Percentiles rank a stretch among this genome's conserved stretches.
phyloP scores from a whole-genome alignment of 2,113 vertebrate species.

The Callospermophilus lateralis region DNA sequence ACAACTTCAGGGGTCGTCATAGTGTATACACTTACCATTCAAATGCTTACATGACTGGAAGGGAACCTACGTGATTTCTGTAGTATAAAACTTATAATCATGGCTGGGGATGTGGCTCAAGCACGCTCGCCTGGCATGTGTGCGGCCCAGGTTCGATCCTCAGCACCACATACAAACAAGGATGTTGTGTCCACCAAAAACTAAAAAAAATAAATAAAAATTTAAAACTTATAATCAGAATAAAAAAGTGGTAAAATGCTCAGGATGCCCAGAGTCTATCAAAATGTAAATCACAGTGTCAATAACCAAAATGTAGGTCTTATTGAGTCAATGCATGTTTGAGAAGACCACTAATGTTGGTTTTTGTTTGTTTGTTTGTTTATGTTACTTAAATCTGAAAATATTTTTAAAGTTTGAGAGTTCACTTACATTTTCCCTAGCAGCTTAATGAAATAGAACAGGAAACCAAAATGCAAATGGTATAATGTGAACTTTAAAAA shows the following conservation, averaged over 20 bases:
- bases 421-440: background rate
- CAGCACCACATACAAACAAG: no score
- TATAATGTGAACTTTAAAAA: background rate
- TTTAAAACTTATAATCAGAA: conserved; percentile 27
- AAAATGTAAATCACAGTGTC: background rate
- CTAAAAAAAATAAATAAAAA: no score
- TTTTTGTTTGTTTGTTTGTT: background rate
- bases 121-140: no score
- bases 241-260: background rate
- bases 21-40: background rate
- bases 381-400: conserved; percentile 7
- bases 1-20: background rate
- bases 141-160: no score
- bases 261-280: background rate
- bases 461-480: background rate
- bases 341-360: background rate
- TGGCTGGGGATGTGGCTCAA: no score
- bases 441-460: background rate
- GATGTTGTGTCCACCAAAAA: no score
- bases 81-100: conserved; percentile 10
- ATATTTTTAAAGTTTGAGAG: background rate
- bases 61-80: background rate
- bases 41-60: background rate
- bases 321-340: background rate
- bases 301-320: background rate